These are phyloP conservation scores for Dryobates pubescens DNA, from an alignment of 2,797 vertebrate genomes.

Conservation along the genomic window DNA sequence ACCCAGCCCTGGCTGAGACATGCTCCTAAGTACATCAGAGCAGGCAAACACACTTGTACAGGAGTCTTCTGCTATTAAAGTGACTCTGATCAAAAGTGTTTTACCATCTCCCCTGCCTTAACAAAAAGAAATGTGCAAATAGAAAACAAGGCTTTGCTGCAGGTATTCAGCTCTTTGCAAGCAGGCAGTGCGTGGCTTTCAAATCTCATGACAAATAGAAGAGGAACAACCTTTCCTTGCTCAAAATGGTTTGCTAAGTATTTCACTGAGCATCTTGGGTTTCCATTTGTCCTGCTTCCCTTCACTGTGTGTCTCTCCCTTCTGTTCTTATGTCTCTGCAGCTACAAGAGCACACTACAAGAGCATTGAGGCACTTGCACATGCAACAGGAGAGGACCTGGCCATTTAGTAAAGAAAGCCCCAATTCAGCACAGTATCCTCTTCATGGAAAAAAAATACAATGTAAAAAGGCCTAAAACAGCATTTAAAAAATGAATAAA, in stretches of 20 bases:
- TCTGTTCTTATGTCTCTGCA: background rate
- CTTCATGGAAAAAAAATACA: rapidly evolving
- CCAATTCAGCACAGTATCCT: background rate
- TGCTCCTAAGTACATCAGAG: background rate
- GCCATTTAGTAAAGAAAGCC: background rate
- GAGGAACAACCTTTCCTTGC: background rate
- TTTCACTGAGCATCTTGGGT: slow-evolving; percentile 15
- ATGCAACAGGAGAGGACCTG: too few relatives aligned
- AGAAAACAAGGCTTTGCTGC: background rate
- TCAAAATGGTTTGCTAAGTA: background rate
- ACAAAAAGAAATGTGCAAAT: background rate
- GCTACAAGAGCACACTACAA: background rate
- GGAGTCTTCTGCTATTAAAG: background rate
- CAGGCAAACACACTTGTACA: background rate
- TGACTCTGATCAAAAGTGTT: background rate
- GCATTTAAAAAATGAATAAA: background rate
- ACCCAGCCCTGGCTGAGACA: background rate
- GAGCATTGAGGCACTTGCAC: background rate
- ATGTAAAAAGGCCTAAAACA: background rate
- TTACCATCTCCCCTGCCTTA: background rate
- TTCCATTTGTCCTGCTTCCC: slow-evolving; percentile 17
- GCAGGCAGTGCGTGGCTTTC: background rate
- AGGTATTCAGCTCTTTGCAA: background rate
- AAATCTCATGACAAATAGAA: background rate
- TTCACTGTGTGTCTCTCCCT: background rate